Percentiles rank a stretch among this genome's conserved stretches.
phyloP scores from a whole-genome alignment of 2,888 invertebrate species.

The Cephus pulcher region DNA sequence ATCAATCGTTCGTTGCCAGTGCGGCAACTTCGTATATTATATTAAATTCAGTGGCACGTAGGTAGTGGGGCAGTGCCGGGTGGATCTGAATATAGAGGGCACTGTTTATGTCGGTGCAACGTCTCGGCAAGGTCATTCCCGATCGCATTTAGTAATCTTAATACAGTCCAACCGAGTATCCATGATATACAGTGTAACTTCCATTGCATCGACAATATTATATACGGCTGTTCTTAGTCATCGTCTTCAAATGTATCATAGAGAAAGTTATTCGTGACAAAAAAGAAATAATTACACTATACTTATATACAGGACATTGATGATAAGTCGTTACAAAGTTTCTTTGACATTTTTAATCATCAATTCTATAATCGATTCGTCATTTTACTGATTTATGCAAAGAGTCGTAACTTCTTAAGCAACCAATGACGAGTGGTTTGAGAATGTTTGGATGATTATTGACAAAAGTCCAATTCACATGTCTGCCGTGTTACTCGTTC shows the following conservation, averaged over 20 bases:
- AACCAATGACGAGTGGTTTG: neutral
- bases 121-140: constrained; percentile 49
- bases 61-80: neutral
- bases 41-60: neutral
- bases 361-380: neutral
- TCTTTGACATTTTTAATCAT: neutral
- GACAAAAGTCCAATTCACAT: neutral
- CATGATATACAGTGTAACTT: neutral
- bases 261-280: neutral
- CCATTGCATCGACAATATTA: neutral
- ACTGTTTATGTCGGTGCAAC: constrained; percentile 52
- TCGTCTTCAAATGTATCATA: neutral
- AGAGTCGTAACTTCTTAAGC: neutral
- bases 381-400: neutral
- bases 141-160: constrained; percentile 2
- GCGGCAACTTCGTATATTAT: neutral
- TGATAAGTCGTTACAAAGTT: neutral
- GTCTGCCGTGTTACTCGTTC: neutral
- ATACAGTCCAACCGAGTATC: neutral
- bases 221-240: neutral
- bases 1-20: neutral
- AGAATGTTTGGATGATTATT: neutral
- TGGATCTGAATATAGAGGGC: neutral
- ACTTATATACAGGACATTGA: neutral
- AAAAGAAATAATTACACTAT: neutral